Conservation (phyloP, 1,140 invertebrate genomes). For the Caerostris extrusa region DNA sequence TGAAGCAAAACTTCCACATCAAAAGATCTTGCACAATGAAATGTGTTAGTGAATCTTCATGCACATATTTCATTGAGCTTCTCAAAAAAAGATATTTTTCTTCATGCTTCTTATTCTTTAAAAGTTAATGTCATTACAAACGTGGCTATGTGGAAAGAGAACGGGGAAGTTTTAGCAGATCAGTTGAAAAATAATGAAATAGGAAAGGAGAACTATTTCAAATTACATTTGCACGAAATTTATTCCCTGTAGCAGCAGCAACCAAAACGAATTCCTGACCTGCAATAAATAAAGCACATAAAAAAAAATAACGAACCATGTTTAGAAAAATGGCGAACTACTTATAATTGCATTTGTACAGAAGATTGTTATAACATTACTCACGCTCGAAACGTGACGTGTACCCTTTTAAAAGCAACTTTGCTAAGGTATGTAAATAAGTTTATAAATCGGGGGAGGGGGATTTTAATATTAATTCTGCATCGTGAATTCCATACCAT, state of each 20-base stretch:
- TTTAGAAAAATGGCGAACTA: constrained; percentile 43
- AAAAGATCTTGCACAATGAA: neutral
- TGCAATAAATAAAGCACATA: neutral
- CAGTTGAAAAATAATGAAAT: neutral
- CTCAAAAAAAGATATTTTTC: neutral
- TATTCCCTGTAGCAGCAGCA: neutral
- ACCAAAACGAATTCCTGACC: neutral
- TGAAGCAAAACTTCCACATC: neutral
- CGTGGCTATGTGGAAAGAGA: neutral
- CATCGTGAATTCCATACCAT: constrained; percentile 62
- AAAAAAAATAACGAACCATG: constrained; percentile 57
- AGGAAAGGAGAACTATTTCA: constrained; percentile 12
- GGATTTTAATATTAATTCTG: constrained; percentile 61
- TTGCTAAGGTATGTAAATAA: constrained; percentile 57
- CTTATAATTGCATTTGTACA: constrained; percentile 61
- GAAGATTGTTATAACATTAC: constrained; percentile 53
- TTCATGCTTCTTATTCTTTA: neutral
- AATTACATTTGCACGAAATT: constrained; percentile 46
- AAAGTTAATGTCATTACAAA: neutral
- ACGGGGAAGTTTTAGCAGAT: neutral
- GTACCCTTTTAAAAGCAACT: neutral
- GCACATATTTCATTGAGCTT: neutral
- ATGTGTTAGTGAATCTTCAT: neutral
- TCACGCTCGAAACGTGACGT: constrained; percentile 34
- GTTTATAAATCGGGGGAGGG: constrained; percentile 41